Conservation (phyloP, 2,888 invertebrate species). For the Hyposoter didymator region DNA sequence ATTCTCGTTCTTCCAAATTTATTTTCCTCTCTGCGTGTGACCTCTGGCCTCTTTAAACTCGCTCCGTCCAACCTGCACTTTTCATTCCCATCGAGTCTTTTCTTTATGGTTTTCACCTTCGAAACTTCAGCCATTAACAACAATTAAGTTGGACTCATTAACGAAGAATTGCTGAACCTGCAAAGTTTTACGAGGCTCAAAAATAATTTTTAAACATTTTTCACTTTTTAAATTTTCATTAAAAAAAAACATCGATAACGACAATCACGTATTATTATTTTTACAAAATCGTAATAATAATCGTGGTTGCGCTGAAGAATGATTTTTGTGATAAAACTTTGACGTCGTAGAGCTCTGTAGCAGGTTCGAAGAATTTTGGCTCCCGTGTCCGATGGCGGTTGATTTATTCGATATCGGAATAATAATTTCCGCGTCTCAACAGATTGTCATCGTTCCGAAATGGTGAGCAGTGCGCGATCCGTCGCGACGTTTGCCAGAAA, state of each 20-base stretch:
- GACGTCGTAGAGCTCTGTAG: neutral
- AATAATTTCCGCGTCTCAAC: neutral
- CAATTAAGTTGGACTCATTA: neutral
- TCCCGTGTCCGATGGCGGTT: neutral
- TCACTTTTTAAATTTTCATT: no score
- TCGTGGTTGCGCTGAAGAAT: no score
- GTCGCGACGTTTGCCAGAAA: neutral
- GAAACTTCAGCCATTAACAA: neutral
- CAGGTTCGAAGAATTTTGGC: neutral
- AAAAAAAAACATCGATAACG: no score
- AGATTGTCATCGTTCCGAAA: neutral
- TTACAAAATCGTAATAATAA: no score
- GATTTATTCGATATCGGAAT: neutral
- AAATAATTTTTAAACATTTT: no score
- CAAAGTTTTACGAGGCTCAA: no score
- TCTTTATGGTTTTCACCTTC: slow-evolving; percentile 21
- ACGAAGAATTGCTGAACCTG: neutral
- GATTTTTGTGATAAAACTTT: neutral
- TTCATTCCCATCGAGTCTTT: neutral
- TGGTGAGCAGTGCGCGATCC: neutral
- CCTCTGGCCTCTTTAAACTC: slow-evolving; percentile 52
- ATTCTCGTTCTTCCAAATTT: slow-evolving; percentile 68
- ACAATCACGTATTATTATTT: no score
- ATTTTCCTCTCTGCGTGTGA: slow-evolving; percentile 66
- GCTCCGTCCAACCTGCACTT: neutral